A percentile compares a stretch with the other conserved stretches of the same genome.
These are phyloP conservation scores for Eulemur albifrons DNA, from an alignment of 2,797 vertebrate species.

Conservation along the genomic window DNA sequence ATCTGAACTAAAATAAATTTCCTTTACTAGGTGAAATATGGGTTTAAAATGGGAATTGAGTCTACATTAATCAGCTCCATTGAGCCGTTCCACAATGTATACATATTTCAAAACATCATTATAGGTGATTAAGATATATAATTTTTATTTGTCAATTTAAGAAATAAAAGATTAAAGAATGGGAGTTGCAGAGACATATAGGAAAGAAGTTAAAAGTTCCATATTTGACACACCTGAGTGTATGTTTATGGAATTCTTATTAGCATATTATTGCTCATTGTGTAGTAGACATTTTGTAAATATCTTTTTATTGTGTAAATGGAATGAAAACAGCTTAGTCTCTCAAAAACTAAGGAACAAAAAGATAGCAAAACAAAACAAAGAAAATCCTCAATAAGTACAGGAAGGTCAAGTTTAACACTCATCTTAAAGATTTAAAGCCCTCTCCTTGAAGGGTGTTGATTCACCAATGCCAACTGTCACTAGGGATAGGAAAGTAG, in stretches of 20 bases:
- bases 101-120: not conserved
- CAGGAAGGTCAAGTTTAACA: not conserved
- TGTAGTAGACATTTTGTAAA: not conserved
- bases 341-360: not conserved
- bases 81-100: not conserved
- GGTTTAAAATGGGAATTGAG: not conserved
- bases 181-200: not conserved
- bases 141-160: not conserved
- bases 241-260: not conserved
- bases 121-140: too few relatives aligned
- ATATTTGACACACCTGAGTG: not conserved
- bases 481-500: not conserved
- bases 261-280: not conserved
- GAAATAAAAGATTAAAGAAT: not conserved
- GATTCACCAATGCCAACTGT: not conserved
- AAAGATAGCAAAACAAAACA: not conserved
- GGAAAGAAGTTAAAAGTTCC: not conserved
- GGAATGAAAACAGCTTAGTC: not conserved
- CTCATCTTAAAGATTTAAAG: not conserved
- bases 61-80: not conserved
- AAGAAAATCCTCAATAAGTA: not conserved
- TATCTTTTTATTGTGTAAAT: not conserved
- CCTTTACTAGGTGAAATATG: not conserved
- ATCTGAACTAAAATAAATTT: not conserved
- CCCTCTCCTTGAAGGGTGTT: not conserved